Base-by-base conservation (phyloP, 2,888 invertebrate genomes). In the Netelia fuscicornis region DNA sequence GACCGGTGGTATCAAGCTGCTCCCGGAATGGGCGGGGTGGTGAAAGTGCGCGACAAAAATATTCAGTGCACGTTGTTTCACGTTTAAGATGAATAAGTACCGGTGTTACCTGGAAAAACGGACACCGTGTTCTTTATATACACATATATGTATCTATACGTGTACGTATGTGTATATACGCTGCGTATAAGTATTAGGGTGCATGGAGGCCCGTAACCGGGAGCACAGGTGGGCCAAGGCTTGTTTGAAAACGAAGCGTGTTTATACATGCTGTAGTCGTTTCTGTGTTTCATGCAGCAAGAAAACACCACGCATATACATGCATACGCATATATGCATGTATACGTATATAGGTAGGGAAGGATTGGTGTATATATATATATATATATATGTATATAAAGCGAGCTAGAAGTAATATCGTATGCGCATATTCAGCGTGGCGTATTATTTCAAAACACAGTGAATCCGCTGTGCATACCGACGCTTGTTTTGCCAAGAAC, bases 341-440 rank as follows among this genome's bases (percentile, higher is more conserved):
- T 48, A 56, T 74, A 74, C 44, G 60, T 25, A 60, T 48, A 30
- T 58, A 42, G 25, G n/a, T 25, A 52, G 52, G 10, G 25, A 54
- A 42, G 30, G 11, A 17, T 20, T 17, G 3, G 17, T 70, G 17
- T 70, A 44, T 62, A 54, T 64, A 54, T 54, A 17, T 54, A 2
- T n/a, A 17, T 70, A 44, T 62, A 54, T 64, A 54, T 54, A 17
- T 54, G 17, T n/a, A 17, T 13, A 17, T 54, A 54, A 54, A 54
- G 54, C 87, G 88, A 87, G 74, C 88, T 84, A 86, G 87, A 80
- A 83, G 88, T 88, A 86, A 89, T 90, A 89, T 87, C 87, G 88
- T 90, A 91, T 91, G 90, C 88, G 90, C 91, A 92, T 91, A 90
- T 91, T 91, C 89, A 89, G 88, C 83, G 71, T 79, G 80, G 84